Conservation (phyloP, 2,888 invertebrate species). For the Onthophagus sagittarius region DNA sequence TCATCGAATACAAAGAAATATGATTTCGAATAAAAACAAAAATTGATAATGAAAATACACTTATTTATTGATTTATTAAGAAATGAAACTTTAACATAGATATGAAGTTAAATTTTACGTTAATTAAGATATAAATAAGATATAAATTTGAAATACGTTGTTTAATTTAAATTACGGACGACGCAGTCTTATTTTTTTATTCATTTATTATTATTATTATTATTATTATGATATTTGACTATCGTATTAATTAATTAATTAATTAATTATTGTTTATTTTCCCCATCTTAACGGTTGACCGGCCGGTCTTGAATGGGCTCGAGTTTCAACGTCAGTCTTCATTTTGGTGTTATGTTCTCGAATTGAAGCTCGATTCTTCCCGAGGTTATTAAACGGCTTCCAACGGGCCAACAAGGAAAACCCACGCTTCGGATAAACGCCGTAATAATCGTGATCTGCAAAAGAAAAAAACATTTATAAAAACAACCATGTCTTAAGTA, state of each 20-base stretch:
- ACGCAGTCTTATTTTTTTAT: not conserved
- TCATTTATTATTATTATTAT: not conserved
- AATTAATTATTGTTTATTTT: slow-evolving; percentile 29
- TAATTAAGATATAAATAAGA: too few species aligned
- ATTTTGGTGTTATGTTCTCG: slow-evolving; percentile 34
- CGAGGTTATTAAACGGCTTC: slow-evolving; percentile 48
- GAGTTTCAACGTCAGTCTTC: slow-evolving; percentile 39
- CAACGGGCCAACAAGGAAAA: slow-evolving; percentile 49
- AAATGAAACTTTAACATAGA: not conserved
- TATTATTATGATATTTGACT: not conserved
- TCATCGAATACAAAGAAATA: not conserved
- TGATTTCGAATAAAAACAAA: not conserved
- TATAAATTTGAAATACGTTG: not conserved
- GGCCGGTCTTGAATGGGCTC: slow-evolving; percentile 44
- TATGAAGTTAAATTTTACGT: too few species aligned
- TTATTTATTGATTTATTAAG: not conserved
- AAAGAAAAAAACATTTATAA: not conserved
- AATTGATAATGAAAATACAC: not conserved
- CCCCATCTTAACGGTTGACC: slow-evolving; percentile 54
- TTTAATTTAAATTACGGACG: not conserved
- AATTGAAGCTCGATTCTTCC: slow-evolving; percentile 44
- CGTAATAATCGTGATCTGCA: too few species aligned
- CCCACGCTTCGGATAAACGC: slow-evolving; percentile 41
- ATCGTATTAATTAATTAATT: not conserved
- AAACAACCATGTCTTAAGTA: not conserved